Percentiles rank a stretch among this genome's conserved stretches.
Conservation (phyloP, 2,113 vertebrate genomes). For the Cinclus cinclus region DNA sequence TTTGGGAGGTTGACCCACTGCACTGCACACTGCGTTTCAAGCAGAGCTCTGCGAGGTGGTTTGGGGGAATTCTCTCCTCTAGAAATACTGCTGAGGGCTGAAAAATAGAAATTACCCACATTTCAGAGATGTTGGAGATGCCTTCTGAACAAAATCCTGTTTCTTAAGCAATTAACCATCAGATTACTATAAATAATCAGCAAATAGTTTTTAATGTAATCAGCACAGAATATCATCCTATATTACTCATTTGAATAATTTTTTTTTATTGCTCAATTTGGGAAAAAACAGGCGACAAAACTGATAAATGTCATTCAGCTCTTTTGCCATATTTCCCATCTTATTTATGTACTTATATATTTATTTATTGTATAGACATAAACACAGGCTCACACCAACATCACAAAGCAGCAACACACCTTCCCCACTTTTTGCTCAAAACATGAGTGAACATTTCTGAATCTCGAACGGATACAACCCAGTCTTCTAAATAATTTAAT, state of each 20-base stretch:
- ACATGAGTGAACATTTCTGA: neutral
- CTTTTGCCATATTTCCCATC: neutral
- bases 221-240: neutral
- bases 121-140: rapidly evolving
- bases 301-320: neutral
- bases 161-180: neutral
- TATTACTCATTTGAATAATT: rapidly evolving
- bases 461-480: neutral
- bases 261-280: rapidly evolving
- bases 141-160: neutral
- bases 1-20: neutral
- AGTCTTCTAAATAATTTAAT: neutral
- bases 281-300: neutral
- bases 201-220: neutral
- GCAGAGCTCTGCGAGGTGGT: neutral
- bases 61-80: neutral
- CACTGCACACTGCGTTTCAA: rapidly evolving
- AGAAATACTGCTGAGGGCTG: neutral
- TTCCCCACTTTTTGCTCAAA: neutral
- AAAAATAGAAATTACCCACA: rapidly evolving
- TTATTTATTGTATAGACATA: neutral
- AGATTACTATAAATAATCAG: neutral
- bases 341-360: neutral
- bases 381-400: neutral
- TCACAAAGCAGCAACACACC: neutral